Base-by-base conservation (phyloP, 2,113 vertebrate species). In the Mellivora capensis region DNA sequence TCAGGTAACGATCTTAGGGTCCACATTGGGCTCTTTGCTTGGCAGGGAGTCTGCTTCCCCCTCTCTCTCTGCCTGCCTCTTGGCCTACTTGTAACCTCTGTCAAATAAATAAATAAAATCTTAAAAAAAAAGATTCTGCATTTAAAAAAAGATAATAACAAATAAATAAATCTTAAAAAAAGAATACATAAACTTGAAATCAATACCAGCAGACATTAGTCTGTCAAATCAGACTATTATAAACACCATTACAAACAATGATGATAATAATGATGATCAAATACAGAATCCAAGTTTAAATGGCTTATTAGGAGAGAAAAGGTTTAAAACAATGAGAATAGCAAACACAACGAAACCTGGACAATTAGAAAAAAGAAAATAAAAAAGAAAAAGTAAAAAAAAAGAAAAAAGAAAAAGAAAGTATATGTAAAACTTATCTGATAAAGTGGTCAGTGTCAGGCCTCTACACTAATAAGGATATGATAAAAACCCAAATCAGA, bases 131-230 rank as follows among this genome's bases (percentile, higher is more conserved):
- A 52, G 10, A 54, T 18, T 54, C 52, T 18, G 4, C 52, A 54
- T 54, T 54, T 18, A 6, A 54, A 54, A 6, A 54, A 54, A 44
- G 7, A 18, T 18, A 52, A 15, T 52, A 54, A 52, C 49, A 52
- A 34, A 64, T 29, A 29, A 62, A 62, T 62, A 62, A 62, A 62
- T 17, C 34, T 37, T 67, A 37, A 37, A 69, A 20, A 69, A 18
- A 67, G 29, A 67, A 69, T 37, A 77, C 49, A 91, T 21, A 69
- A 69, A 37, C 94, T 52, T 81, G 42, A 93, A 96, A 92, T 95
- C 69, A 69, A 20, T 83, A 89, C 29, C 79, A 95, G n/a, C 31
- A 94, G 87, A 77, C 42, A 44, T 76, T 47, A 81, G 11, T 37
- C 52, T 1, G 69, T 42, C 47, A 77, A 39, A 44, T 47, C 47